phyloP scores from a whole-genome alignment of 2,888 invertebrate genomes.

The Nomada ferruginata region DNA sequence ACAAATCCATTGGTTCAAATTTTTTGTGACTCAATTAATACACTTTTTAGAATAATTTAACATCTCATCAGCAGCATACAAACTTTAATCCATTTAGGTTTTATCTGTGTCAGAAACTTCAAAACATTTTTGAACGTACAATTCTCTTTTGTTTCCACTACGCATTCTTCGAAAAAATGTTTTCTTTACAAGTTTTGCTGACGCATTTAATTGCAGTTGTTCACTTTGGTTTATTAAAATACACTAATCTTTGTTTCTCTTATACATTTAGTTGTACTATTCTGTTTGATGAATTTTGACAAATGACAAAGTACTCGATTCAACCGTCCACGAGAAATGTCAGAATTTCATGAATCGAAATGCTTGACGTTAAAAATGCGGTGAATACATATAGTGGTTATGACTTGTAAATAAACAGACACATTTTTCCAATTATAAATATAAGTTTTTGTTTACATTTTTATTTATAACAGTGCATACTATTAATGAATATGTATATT shows the following conservation, averaged over 20 bases:
- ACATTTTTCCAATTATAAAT: constrained; percentile 56
- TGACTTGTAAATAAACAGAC: constrained; percentile 65
- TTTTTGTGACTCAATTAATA: not conserved
- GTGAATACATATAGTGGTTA: constrained; percentile 60
- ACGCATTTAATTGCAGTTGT: constrained; percentile 31
- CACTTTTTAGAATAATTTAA: not conserved
- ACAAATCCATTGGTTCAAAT: not conserved
- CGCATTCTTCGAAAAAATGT: no score
- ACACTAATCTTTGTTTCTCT: constrained; percentile 17
- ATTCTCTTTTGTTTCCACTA: not conserved
- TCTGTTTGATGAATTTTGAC: constrained; percentile 39
- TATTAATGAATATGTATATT: constrained; percentile 26
- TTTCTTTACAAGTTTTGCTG: constrained; percentile 15
- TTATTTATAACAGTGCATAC: constrained; percentile 45
- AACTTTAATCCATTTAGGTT: not conserved
- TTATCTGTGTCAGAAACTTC: not conserved
- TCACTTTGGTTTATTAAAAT: not conserved
- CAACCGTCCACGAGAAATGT: constrained; percentile 66
- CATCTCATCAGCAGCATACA: not conserved
- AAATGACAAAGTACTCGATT: constrained; percentile 55
- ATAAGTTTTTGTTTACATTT: constrained; percentile 49
- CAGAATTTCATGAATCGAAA: constrained; percentile 62
- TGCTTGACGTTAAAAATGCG: constrained; percentile 40
- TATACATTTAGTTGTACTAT: constrained; percentile 44
- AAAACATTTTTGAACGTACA: not conserved